Evolutionary conservation across 53 echinoderm and acorn worm species (phyloP).

Genomic region (Mesocentrotus franciscanus): DNA sequence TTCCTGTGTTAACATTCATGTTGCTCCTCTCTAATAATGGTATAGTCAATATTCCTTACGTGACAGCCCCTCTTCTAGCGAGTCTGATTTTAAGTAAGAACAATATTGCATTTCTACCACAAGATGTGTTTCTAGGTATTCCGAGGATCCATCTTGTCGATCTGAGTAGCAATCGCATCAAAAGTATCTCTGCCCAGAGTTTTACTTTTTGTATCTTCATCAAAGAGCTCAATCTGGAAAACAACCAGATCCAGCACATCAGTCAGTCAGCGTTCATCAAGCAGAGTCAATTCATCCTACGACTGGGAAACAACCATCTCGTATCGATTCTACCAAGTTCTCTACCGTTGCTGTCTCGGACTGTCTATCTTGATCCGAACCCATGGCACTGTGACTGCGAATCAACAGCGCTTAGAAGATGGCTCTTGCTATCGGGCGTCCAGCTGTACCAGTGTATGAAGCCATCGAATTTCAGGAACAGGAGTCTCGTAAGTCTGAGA

Average conservation of each 20-base stretch:
- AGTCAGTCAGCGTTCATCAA: constrained; percentile 11
- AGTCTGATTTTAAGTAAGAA: background rate
- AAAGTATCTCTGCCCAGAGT: background rate
- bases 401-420: constrained; percentile 7
- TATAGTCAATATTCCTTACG: background rate
- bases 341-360: background rate
- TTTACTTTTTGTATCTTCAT: background rate
- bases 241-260: constrained; percentile 5
- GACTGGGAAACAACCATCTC: constrained; percentile 36
- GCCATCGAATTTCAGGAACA: background rate
- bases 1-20: background rate
- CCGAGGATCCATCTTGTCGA: background rate
- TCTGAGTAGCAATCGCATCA: background rate
- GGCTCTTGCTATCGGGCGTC: background rate
- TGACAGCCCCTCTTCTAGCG: background rate
- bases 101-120: background rate
- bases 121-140: background rate
- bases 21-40: background rate
- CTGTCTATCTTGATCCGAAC: background rate
- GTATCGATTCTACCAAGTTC: background rate
- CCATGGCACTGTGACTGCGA: constrained; percentile 28
- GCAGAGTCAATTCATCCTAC: background rate
- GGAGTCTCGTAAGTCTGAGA: background rate
- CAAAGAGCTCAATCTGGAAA: constrained; percentile 10
- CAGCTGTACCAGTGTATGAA: background rate